Conservation (phyloP, 1,140 invertebrate genomes). For the Hylaeus anthracinus region DNA sequence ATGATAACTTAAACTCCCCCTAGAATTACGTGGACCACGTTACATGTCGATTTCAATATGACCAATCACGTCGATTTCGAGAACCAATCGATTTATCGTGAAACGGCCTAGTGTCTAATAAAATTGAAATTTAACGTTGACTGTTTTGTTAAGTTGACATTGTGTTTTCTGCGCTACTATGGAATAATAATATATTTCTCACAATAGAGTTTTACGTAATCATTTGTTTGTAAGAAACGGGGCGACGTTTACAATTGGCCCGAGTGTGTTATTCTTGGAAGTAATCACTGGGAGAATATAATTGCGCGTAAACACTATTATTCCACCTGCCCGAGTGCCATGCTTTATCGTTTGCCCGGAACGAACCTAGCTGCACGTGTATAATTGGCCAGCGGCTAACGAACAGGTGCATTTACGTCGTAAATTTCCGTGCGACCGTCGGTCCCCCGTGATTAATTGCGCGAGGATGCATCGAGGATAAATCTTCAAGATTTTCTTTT, state of each 20-base stretch:
- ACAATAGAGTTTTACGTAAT: neutral
- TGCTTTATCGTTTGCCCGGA: neutral
- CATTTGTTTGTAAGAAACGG: too few relatives aligned
- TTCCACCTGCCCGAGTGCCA: neutral
- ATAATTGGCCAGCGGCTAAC: slow-evolving; percentile 16
- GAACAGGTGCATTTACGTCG: neutral
- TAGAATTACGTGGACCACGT: too few relatives aligned
- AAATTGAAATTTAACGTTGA: too few relatives aligned
- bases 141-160: too few relatives aligned
- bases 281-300: slow-evolving; percentile 1
- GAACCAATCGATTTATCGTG: too few relatives aligned
- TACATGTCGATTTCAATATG: too few relatives aligned
- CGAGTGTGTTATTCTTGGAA: neutral
- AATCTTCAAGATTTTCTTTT: neutral
- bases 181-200: too few relatives aligned
- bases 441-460: slow-evolving; percentile 6
- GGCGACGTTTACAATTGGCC: neutral
- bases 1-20: too few relatives aligned
- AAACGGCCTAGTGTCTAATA: too few relatives aligned
- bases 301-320: neutral
- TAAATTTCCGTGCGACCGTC: neutral
- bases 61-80: too few relatives aligned
- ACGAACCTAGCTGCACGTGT: neutral
- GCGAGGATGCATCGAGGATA: neutral
- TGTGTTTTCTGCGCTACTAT: too few relatives aligned